These are phyloP conservation scores for Cercopithecus mona DNA, from an alignment of 2,113 vertebrate genomes.

Conservation along the genomic window DNA sequence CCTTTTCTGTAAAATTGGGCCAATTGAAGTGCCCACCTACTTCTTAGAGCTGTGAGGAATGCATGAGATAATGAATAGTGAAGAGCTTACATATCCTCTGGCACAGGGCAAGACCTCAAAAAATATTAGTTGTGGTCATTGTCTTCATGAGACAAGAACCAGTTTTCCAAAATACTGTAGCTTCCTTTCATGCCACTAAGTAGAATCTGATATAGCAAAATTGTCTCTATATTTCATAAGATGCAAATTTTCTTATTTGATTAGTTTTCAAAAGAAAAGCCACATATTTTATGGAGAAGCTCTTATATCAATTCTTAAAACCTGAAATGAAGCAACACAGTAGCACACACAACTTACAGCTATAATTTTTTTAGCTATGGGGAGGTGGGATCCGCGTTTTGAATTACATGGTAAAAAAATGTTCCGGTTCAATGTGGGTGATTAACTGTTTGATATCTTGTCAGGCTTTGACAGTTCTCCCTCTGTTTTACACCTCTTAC, in stretches of 20 bases:
- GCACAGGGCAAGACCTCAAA: not conserved
- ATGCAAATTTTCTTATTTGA: not conserved
- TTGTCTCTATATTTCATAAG: not conserved
- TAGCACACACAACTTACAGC: not conserved
- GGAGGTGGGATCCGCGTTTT: not conserved
- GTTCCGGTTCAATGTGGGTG: conserved; percentile 47
- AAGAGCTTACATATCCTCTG: accelerated
- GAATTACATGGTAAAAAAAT: not conserved
- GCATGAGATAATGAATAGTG: too few species aligned
- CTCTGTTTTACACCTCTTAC: not conserved
- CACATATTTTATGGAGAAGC: not conserved
- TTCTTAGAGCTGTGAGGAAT: not conserved
- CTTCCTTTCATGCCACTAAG: not conserved
- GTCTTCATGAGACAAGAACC: not conserved
- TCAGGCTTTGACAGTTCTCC: conserved; percentile 41
- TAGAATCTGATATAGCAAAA: not conserved
- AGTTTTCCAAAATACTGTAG: not conserved
- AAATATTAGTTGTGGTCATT: not conserved
- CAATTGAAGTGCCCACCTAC: not conserved
- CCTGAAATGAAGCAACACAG: not conserved
- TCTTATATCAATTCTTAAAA: conserved; percentile 45
- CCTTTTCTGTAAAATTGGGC: not conserved
- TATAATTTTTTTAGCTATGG: not conserved
- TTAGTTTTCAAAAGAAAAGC: not conserved
- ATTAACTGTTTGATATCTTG: conserved; percentile 58